Base-by-base conservation (phyloP, 2,888 invertebrate genomes). In the Branchinecta sandiegonensis region DNA sequence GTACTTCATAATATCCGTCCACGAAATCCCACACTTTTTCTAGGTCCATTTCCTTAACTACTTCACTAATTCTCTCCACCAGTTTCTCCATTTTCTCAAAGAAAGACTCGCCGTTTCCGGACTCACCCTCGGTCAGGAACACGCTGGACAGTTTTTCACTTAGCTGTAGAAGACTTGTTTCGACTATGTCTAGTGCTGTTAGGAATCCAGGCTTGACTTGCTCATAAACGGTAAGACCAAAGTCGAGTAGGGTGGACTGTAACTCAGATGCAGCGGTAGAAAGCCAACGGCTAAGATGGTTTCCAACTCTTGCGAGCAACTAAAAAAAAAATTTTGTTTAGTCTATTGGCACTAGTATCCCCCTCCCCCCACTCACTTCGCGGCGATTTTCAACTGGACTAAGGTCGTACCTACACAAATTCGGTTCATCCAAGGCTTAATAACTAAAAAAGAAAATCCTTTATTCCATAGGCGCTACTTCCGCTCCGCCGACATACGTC, bases 41-140 rank as follows among this genome's bases (percentile, higher is more conserved):
- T 8, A 56, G 10, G 23, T 23, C 23, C n/a, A 56, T 17, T 17
- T 10, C 23, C 23, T 2, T 23, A 8, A 56, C n/a, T n/a, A 23
- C 10, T 56, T 56, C 23, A 56, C 14, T 17, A 11, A 56, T 56
- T 56, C 10, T 56, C 9, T 56, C 63, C n/a, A 23, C 2, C 23
- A 56, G 9, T 56, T 56, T 56, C 63, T 56, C 63, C 63, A 56
- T 56, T 56, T 23, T 56, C 23, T 56, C 63, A 11, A 56, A 56
- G 63, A 56, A 56, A 23, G 63, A 56, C 23, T 56, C 63, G 23
- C 10, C 63, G 9, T 56, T 23, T 56, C 23, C 63, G 8, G 63
- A n/a, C 11, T 9, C 10, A 9, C 23, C 63, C 9, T 56, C 63
- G 1, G n/a, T 17, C 9, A 23, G 23, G 23, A 56, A 56, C 9